Base-by-base conservation (phyloP, 2,113 vertebrate species). In the Myotis davidii region DNA sequence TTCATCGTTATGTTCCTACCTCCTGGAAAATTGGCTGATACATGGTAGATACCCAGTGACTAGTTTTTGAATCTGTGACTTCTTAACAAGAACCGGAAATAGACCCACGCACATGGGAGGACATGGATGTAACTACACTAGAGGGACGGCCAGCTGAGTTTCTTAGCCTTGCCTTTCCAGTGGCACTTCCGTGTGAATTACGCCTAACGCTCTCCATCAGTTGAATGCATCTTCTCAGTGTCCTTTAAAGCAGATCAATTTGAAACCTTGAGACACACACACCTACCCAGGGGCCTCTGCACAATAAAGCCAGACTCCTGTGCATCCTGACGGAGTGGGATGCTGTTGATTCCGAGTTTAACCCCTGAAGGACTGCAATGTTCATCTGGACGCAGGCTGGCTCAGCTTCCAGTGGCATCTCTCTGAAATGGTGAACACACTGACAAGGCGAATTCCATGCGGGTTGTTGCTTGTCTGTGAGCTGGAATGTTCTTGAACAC, bases 141-240 rank as follows among this genome's bases (percentile, higher is more conserved):
- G 5, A 54, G n/a, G 78, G 73, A 39, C 0, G 27, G 4, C 48
- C 21, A 54, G 25, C 59, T 82, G 61, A 90, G 52, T 70, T 93
- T 76, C 76, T 82, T 86, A 67, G 74, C 69, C 59, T n/a, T 72
- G 54, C 77, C 54, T 14, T 79, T 90, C 64, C 70, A 85, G 9
- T 72, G 76, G 85, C 73, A 92, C 87, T 81, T 61, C 37, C 0
- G 4, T 81, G 90, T 83, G 85, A 88, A 74, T 74, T 90, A 70
- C 0, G 7, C 67, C 52, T 64, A 64, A 50, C 95, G 70, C 7
- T 50, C 37, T 92, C 93, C 45, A 69, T 90, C 76, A 69, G 78
- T 84, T 64, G 69, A 97, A 59, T 48, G 59, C 34, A 73, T 78
- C 52, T 82, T 94, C 89, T 96, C 74, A 56, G 34, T 78, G 17